Base-by-base conservation (phyloP, 2,888 invertebrate species). In the Gryllus longicercus region DNA sequence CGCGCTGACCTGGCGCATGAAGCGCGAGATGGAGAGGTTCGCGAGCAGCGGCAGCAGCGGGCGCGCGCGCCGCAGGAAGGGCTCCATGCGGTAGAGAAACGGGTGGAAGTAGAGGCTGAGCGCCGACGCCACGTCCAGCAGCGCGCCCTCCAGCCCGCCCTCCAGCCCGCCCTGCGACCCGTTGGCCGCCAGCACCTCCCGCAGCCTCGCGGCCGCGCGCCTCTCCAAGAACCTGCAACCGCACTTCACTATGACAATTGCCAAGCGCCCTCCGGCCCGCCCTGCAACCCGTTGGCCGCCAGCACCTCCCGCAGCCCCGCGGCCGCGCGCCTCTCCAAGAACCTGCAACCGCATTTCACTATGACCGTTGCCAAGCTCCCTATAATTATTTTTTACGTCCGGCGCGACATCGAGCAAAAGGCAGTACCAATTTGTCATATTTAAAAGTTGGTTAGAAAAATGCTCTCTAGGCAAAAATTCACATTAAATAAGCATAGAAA, bases 61-160 rank as follows among this genome's bases (percentile, higher is more conserved):
- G 23, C 78, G 78, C 23, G 81, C 81, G 12, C 82, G 81, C 11
- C 83, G 75, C 11, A 85, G 63, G 77, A 83, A 82, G 23, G 80
- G 21, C 0, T 79, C 79, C 83, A 84, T 84, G 79, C 83, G 79
- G 51, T 75, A 80, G 80, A 84, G 84, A 8, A 82, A 78, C 1
- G 84, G 85, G 75, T 84, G 83, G 51, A 84, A 84, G 50, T 84
- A 83, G 18, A 83, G 38, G 50, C 82, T 80, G 78, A 85, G 80
- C 11, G 83, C 82, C 51, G 82, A 83, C 63, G 84, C 75, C 74
- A 84, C 83, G 74, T 82, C 79, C 51, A 83, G 79, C 76, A 83
- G 14, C 16, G 38, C 50, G 12, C 50, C 11, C 8, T 25, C 49
- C 50, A 50, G 16, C 8, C 18, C 14, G 25, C 23, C 16, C 12